A percentile compares a stretch with the other conserved stretches of the same genome.
Conservation (phyloP, 1,140 invertebrate genomes). For the Schlechtendalia chinensis region DNA sequence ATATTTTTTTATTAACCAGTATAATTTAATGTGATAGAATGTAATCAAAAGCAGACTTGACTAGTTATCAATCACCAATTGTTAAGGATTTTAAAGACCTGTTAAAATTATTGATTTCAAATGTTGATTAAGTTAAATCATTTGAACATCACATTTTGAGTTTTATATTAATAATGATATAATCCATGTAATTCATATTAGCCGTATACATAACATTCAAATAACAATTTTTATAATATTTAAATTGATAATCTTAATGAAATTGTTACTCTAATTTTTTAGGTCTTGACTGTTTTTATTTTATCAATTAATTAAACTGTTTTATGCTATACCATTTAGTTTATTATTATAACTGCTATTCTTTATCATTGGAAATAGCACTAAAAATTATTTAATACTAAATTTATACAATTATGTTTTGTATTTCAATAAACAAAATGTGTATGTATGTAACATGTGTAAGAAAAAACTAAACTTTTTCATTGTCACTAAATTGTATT, state of each 20-base stretch:
- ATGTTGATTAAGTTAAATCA: constrained; percentile 6
- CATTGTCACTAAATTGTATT: neutral
- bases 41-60: constrained; percentile 38
- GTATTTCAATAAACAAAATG: neutral
- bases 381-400: neutral
- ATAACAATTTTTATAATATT: constrained; percentile 9
- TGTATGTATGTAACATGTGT: neutral
- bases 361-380: neutral
- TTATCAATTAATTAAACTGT: neutral
- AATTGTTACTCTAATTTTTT: constrained; percentile 1
- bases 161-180: constrained; percentile 3
- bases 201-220: neutral
- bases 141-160: constrained; percentile 10
- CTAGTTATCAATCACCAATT: constrained; percentile 24
- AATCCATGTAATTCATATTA: neutral
- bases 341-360: no score
- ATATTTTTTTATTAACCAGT: constrained; percentile 16
- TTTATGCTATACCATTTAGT: neutral
- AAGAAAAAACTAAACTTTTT: neutral
- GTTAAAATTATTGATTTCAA: constrained; percentile 9
- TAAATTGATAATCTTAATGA: neutral
- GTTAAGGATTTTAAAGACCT: neutral
- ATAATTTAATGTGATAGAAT: constrained; percentile 21
- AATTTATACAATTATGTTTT: neutral
- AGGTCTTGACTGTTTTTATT: neutral